These are phyloP conservation scores for Lucilia sericata DNA, from an alignment of 1,140 invertebrate species.

Conservation along the genomic window DNA sequence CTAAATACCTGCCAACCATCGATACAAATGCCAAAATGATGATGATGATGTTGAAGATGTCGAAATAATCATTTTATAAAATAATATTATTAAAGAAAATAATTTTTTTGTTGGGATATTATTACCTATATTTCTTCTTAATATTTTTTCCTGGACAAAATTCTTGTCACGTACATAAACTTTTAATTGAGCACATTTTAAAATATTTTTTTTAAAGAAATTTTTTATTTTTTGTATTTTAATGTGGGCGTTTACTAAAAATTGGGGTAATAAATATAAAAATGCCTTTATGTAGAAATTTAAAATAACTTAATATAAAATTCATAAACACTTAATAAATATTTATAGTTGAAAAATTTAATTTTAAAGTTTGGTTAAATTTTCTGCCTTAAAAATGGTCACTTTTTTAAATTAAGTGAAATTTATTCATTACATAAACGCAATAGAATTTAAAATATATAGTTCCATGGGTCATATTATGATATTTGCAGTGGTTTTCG, in stretches of 20 bases:
- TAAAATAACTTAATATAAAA: background rate
- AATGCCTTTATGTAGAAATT: background rate
- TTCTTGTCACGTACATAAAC: constrained; percentile 65
- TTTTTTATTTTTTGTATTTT: constrained; percentile 17
- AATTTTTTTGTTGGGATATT: background rate
- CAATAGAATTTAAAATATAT: too few relatives aligned
- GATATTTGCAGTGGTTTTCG: too few relatives aligned
- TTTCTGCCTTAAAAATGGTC: background rate
- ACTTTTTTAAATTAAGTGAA: background rate
- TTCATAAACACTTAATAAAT: constrained; percentile 29
- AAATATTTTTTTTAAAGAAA: constrained; percentile 4
- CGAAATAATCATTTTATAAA: constrained; percentile 4
- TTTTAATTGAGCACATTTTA: constrained; percentile 58
- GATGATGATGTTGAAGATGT: background rate
- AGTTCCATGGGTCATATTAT: too few relatives aligned
- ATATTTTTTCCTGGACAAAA: constrained; percentile 38
- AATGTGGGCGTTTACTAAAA: constrained; percentile 29
- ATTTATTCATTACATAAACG: too few relatives aligned
- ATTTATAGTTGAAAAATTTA: background rate
- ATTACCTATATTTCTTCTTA: constrained; percentile 5
- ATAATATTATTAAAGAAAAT: constrained; percentile 10
- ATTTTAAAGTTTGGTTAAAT: background rate
- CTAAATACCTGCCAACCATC: background rate
- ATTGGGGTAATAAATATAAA: constrained; percentile 38
- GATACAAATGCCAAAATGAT: too few relatives aligned